phyloP scores from a whole-genome alignment of 2,797 vertebrate species.

The Darevskia mixta region DNA sequence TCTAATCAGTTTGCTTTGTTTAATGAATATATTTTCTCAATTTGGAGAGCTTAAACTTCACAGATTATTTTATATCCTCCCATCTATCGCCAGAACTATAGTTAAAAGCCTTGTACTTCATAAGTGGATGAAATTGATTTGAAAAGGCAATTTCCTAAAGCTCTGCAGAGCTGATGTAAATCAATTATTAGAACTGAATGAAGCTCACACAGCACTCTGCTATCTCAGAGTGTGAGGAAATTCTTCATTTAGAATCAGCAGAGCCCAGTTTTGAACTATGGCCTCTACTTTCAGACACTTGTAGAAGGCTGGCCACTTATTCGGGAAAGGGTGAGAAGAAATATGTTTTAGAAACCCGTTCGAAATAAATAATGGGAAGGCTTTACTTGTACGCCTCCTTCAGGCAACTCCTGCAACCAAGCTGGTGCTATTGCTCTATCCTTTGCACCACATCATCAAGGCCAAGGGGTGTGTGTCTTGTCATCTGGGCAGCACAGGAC shows the following conservation, averaged over 20 bases:
- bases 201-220: conserved; percentile 45
- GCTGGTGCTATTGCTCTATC: too few relatives aligned
- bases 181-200: conserved; percentile 66
- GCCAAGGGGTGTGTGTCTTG: too few relatives aligned
- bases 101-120: conserved; percentile 60
- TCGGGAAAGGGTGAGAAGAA: conserved; percentile 36
- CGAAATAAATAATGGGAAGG: conserved; percentile 6
- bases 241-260: conserved; percentile 52
- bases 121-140: conserved; percentile 65
- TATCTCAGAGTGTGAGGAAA: conserved; percentile 46
- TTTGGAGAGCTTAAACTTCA: conserved; percentile 59
- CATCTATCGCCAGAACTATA: conserved; percentile 51
- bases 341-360: conserved; percentile 37
- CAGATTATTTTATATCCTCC: conserved; percentile 31
- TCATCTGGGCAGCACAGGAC: too few relatives aligned
- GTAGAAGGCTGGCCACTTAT: conserved; percentile 17
- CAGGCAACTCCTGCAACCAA: too few relatives aligned
- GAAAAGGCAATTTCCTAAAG: conserved; percentile 65
- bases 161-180: conserved; percentile 63
- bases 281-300: conserved; percentile 29
- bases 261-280: conserved; percentile 39
- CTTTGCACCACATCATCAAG: too few relatives aligned
- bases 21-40: conserved; percentile 51
- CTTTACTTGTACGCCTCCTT: background rate
- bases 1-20: conserved; percentile 19